A percentile compares a stretch with the other conserved stretches of the same genome.
Conservation (phyloP, 2,113 vertebrate species). For the Scomber scombrus region DNA sequence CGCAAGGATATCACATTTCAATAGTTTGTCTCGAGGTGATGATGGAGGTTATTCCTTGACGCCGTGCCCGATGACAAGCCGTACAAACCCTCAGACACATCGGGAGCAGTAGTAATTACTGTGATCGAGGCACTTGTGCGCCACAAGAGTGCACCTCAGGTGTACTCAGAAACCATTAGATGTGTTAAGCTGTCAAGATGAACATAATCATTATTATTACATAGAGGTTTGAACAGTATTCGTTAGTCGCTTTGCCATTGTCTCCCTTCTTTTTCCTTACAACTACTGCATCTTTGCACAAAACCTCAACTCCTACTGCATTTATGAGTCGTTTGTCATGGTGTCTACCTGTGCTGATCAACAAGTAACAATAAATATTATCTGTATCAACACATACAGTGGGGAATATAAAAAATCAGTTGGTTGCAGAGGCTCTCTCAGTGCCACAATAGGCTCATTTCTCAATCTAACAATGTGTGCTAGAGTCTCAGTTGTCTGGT, state of each 20-base stretch:
- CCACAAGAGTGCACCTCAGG: conserved; percentile 30
- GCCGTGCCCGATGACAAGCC: conserved; percentile 42
- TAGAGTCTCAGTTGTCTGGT: neutral
- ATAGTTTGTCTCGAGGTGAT: conserved; percentile 16
- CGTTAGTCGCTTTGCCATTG: neutral
- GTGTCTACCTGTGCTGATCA: neutral
- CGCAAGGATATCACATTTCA: neutral
- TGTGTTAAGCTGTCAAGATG: neutral
- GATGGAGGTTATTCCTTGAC: conserved; percentile 26
- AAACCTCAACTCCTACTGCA: neutral
- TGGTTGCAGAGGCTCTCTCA: conserved; percentile 23
- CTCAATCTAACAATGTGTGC: neutral
- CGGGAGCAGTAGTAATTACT: conserved; percentile 40
- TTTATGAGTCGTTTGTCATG: neutral
- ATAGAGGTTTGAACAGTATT: neutral
- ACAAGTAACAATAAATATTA: conserved; percentile 1
- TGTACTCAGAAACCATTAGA: conserved; percentile 26
- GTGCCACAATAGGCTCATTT: neutral
- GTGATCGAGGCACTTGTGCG: conserved; percentile 39
- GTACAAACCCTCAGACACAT: conserved; percentile 35
- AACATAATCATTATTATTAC: conserved; percentile 16
- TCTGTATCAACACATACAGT: neutral
- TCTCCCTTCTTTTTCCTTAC: neutral
- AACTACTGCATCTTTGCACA: neutral
- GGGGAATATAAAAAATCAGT: conserved; percentile 2